phyloP scores from a whole-genome alignment of 2,113 vertebrate species.

The Spilogale gracilis region DNA sequence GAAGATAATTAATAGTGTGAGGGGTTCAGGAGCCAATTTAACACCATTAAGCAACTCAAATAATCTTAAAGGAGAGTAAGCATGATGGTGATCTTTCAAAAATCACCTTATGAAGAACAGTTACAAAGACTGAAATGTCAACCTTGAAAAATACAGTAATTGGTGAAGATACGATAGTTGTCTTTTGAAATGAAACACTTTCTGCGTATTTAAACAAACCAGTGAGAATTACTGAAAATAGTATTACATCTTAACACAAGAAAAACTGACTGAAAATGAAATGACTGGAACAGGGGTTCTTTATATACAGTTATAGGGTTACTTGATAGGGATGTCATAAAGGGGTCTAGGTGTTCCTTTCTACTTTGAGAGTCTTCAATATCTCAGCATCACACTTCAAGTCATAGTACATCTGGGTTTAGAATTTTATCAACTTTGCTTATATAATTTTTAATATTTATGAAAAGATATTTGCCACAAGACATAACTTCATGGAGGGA shows the following conservation, averaged over 20 bases:
- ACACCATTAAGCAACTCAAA: not conserved
- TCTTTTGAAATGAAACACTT: conserved; percentile 3
- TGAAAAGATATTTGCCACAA: not conserved
- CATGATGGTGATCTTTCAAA: not conserved
- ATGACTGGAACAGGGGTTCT: not conserved
- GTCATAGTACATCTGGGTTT: not conserved
- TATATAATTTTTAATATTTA: conserved; percentile 21
- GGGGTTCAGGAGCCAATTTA: not conserved
- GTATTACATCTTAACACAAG: not conserved
- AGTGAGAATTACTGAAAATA: conserved; percentile 6
- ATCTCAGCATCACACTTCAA: not conserved
- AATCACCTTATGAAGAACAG: not conserved
- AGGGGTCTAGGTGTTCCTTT: not conserved
- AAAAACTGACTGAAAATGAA: not conserved
- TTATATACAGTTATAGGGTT: not conserved
- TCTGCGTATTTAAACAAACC: not conserved
- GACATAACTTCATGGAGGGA: not conserved
- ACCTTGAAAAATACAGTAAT: not conserved
- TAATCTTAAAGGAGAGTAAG: not conserved
- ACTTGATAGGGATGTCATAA: not conserved
- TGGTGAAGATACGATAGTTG: not conserved
- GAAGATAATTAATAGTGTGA: not conserved
- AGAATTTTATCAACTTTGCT: not conserved
- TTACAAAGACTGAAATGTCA: not conserved
- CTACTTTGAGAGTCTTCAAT: not conserved